phyloP scores from a whole-genome alignment of 2,888 invertebrate species.

The Leucozona laternaria region DNA sequence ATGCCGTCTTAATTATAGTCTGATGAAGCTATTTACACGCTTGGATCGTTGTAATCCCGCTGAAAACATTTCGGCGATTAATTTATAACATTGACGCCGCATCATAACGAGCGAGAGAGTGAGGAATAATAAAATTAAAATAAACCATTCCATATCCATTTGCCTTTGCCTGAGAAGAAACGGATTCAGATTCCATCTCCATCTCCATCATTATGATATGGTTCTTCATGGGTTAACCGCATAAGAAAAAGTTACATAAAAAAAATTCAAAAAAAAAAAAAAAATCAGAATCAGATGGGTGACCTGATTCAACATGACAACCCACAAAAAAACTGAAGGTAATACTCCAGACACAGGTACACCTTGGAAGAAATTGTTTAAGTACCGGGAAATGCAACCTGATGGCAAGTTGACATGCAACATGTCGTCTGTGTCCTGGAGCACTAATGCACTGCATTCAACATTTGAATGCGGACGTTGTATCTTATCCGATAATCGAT shows the following conservation, averaged over 20 bases:
- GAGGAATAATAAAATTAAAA: not conserved
- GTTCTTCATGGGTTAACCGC: conserved; percentile 45
- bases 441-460: conserved; percentile 59
- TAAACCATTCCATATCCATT: too few relatives aligned
- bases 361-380: conserved; percentile 47
- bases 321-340: conserved; percentile 24
- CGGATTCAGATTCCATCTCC: conserved; percentile 25
- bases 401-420: conserved; percentile 71
- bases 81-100: conserved; percentile 55
- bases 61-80: conserved; percentile 64
- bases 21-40: conserved; percentile 62
- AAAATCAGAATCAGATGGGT: conserved; percentile 28
- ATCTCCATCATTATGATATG: not conserved
- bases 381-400: conserved; percentile 67
- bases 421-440: conserved; percentile 47
- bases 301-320: conserved; percentile 74
- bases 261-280: not conserved
- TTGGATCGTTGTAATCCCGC: conserved; percentile 55
- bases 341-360: conserved; percentile 28
- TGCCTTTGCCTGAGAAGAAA: not conserved
- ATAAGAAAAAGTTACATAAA: not conserved
- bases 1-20: conserved; percentile 66
- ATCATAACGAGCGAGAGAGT: not conserved
- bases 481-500: conserved; percentile 72
- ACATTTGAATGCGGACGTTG: conserved; percentile 38